phyloP scores from a whole-genome alignment of 2,888 invertebrate genomes.

The Drosophila fungiperda region DNA sequence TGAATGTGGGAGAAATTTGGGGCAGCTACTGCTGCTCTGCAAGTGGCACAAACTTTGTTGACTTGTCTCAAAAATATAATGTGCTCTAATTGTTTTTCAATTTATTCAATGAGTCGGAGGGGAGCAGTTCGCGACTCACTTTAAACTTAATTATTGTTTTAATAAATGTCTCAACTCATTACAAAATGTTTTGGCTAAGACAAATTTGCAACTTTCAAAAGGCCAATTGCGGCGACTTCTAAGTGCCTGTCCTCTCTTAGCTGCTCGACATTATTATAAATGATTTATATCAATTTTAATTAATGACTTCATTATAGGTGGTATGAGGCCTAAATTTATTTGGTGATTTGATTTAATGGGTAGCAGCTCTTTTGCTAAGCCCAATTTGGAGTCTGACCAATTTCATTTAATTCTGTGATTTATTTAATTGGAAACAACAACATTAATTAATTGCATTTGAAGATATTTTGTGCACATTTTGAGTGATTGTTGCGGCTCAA shows the following conservation, averaged over 20 bases:
- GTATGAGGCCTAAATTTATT: conserved; percentile 5
- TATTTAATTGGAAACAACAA: conserved; percentile 53
- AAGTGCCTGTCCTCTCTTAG: conserved; percentile 22
- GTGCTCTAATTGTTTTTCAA: conserved; percentile 69
- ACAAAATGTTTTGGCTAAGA: conserved; percentile 30
- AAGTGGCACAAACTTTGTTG: conserved; percentile 47
- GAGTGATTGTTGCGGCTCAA: conserved; percentile 28
- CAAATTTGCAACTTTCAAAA: conserved; percentile 20
- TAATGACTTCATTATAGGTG: conserved; percentile 34
- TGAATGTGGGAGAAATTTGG: not conserved
- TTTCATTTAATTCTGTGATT: conserved; percentile 28
- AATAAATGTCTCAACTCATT: conserved; percentile 28
- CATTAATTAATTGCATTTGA: conserved; percentile 65
- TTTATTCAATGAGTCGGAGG: conserved; percentile 34
- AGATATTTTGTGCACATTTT: conserved; percentile 27
- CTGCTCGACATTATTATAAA: conserved; percentile 35
- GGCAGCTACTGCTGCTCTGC: conserved; percentile 23
- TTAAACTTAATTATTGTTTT: conserved; percentile 50
- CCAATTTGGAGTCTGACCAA: conserved; percentile 26
- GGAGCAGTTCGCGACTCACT: conserved; percentile 30
- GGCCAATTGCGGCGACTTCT: conserved; percentile 37
- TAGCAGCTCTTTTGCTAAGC: conserved; percentile 24
- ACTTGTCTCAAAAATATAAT: conserved; percentile 27
- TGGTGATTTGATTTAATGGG: conserved; percentile 27
- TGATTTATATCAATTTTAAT: conserved; percentile 54